Percentiles rank a stretch among this genome's conserved stretches.
Conservation (phyloP, 1,140 invertebrate genomes). For the Drosophila triauraria region DNA sequence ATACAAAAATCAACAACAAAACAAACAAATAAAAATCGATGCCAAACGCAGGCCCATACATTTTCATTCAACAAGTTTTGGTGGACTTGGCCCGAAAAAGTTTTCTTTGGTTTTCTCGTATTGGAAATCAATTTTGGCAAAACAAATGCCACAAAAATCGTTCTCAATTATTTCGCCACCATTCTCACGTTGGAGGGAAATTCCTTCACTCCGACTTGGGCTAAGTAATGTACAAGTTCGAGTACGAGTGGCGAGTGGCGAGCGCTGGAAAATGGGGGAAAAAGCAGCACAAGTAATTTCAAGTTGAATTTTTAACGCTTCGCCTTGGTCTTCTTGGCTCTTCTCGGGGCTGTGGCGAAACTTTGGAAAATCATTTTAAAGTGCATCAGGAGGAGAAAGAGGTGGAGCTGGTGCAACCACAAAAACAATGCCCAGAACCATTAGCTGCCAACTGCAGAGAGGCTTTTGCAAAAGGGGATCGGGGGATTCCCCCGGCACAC, state of each 20-base stretch:
- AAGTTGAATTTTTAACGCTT: slow-evolving; percentile 77
- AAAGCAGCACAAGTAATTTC: slow-evolving; percentile 66
- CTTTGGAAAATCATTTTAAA: slow-evolving; percentile 77
- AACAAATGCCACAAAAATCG: slow-evolving; percentile 50
- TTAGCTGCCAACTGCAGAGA: slow-evolving; percentile 40
- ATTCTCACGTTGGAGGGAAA: slow-evolving; percentile 54
- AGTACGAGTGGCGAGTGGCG: slow-evolving; percentile 38
- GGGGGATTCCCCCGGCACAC: background rate
- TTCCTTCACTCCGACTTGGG: slow-evolving; percentile 38
- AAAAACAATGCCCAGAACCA: slow-evolving; percentile 52
- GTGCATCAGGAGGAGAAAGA: slow-evolving; percentile 62
- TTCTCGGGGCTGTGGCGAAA: slow-evolving; percentile 50
- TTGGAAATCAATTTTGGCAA: slow-evolving; percentile 54
- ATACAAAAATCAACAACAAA: slow-evolving; percentile 13
- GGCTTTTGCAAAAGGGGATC: background rate
- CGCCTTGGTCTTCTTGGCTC: slow-evolving; percentile 29
- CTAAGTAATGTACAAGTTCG: slow-evolving; percentile 54
- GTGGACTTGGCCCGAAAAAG: background rate
- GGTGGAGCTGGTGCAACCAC: slow-evolving; percentile 59
- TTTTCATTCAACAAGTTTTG: slow-evolving; percentile 50
- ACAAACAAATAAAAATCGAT: background rate
- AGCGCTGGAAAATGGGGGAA: slow-evolving; percentile 21
- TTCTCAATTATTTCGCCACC: slow-evolving; percentile 51
- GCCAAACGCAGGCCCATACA: slow-evolving; percentile 21
- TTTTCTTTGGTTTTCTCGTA: slow-evolving; percentile 21